Evolutionary conservation across 2,113 vertebrate genomes (phyloP), one percentile per base, ranked within the genome.

Genomic region (Hiodon alosoides): DNA sequence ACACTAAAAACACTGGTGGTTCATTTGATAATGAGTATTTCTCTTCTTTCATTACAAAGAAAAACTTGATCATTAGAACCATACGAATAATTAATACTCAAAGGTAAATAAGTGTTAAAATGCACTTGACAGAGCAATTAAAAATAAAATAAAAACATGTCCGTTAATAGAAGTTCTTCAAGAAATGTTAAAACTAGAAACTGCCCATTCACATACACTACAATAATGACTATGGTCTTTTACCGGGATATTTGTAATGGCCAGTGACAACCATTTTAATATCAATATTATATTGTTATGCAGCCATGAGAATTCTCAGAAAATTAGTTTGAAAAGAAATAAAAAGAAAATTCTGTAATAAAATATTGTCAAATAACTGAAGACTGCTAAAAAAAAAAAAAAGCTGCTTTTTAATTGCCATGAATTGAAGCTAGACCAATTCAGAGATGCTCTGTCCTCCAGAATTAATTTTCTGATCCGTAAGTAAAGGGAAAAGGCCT

Each of bases 1-100:
- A 70, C 69, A 71, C 70, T 50, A 48, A 71, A 31, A 71, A 58
- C 70, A 60, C 70, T 71, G 31, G 31, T 31, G 31, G 31, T 31
- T 31, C 31, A 31, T n/a, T 55, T 71, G 54, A 17, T 57, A 46
- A 31, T 3, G 14, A 11, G 3, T 54, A 31, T 69, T 53, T 14
- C 5, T 16, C 13, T 69, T 8, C 17, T 67, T 13, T 69, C 50
- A 69, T 69, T 47, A 68, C 54, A 16, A 17, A 13, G 5, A 55
- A 47, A 71, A 59, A 51, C 55, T 7, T 48, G n/a, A 14, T 71
- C 11, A 48, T 48, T n/a, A 59, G 31, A 60, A 71, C 57, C 70
- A n/a, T 16, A 16, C 14, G 14, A 71, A n/a, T 71, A 48, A 59
- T 7, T 6, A 71, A 60, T 59, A 71, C 60, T 60, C 54, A 71